Evolutionary conservation across 2,113 vertebrate species (phyloP).

Genomic region (Geococcyx californianus): DNA sequence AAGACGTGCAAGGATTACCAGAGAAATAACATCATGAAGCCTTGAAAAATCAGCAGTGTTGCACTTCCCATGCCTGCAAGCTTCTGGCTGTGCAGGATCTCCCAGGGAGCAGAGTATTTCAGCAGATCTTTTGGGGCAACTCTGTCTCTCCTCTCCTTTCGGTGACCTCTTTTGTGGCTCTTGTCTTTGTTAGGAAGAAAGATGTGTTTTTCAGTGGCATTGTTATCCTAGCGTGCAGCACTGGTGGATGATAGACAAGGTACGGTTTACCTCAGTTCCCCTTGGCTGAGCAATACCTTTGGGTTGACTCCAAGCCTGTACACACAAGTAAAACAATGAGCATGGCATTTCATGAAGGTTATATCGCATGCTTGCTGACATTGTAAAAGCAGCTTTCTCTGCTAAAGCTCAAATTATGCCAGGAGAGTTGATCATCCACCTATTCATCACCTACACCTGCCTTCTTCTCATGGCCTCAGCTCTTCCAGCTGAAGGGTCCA

Average conservation of each 20-base stretch:
- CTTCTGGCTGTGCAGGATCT: neutral
- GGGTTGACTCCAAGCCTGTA: neutral
- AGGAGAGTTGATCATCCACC: neutral
- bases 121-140: neutral
- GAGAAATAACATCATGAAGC: neutral
- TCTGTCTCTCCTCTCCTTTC: neutral
- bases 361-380: fast-evolving
- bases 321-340: neutral
- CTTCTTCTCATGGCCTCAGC: neutral
- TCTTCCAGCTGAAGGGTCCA: neutral
- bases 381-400: neutral
- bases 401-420: neutral
- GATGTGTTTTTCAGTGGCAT: neutral
- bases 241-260: neutral
- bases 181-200: neutral
- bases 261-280: neutral
- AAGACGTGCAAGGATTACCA: neutral
- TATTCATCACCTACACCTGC: neutral
- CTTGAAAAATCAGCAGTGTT: neutral
- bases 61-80: neutral
- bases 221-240: neutral
- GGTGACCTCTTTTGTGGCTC: fast-evolving
- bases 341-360: neutral
- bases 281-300: neutral
- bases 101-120: neutral